Base-by-base conservation (phyloP, 2,888 invertebrate genomes). In the Amiota minor region DNA sequence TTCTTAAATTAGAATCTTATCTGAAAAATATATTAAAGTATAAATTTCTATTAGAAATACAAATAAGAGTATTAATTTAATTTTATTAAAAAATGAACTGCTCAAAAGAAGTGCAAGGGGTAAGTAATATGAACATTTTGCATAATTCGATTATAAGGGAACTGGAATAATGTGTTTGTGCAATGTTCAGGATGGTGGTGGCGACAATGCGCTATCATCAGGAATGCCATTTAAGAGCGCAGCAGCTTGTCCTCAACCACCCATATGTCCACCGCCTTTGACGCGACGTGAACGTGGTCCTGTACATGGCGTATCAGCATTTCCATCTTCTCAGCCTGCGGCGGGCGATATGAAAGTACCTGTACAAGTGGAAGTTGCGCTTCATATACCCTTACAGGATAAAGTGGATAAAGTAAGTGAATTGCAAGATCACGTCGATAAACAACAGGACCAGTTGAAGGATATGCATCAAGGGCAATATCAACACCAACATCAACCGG, bases 361-460 rank as follows among this genome's bases (percentile, higher is more conserved):
- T 4, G 12, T n/a, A 45, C 47, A 46, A 10, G 11, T 56, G 46
- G 46, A 56, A 14, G 47, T 45, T 16, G 47, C 61, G 6, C 18
- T 61, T n/a, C 75, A 76, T 50, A 76, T 78, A 69, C 78, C 68
- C 67, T 83, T 11, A 12, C 50, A 8, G 73, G 71, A 77, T 9
- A 64, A 70, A 1, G 67, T 74, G 1, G 77, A 73, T 20, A 74
- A 79, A 3, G 80, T 70, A 1, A 73, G 75, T 49, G 79, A 76
- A 0, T 77, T 85, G 45, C 76, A 78, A 18, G 74, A 80, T 1
- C 79, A 68, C 3, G 68, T 85, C 0, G 83, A 85, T 20, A 59
- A 76, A 0, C 83, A 83, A 49, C 85, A 83, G 69, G 73, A 79
- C 18, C 77, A 83, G 56, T 53, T 86, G 71, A 72, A 69, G 3